Evolutionary conservation across 2,888 invertebrate species (phyloP).

Genomic region (Coelopa pilipes): DNA sequence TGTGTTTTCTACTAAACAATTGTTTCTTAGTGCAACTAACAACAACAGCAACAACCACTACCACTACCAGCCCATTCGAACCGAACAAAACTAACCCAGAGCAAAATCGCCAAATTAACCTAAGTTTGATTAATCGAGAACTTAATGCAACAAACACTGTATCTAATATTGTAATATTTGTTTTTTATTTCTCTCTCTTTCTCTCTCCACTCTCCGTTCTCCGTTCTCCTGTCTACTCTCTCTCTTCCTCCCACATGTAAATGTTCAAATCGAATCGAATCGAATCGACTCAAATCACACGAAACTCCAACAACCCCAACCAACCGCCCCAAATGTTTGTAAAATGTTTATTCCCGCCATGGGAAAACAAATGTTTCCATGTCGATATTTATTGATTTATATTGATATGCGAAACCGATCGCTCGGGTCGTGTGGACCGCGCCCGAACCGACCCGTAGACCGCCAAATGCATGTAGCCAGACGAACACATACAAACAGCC

Average conservation of each 20-base stretch:
- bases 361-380: conserved; percentile 27
- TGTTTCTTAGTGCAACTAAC: no score
- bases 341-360: conserved; percentile 32
- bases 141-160: conserved; percentile 44
- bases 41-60: conserved; percentile 21
- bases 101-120: conserved; percentile 2
- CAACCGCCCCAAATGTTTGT: conserved; percentile 17
- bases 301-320: conserved; percentile 29
- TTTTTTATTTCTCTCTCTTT: conserved; percentile 55
- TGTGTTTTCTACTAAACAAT: background rate
- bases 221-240: conserved; percentile 51
- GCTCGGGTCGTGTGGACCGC: no score
- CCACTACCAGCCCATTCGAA: conserved; percentile 2
- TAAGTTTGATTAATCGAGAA: background rate
- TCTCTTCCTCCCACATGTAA: conserved; percentile 36
- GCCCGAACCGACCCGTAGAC: no score
- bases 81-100: conserved; percentile 2
- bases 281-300: no score
- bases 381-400: background rate
- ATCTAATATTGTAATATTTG: conserved; percentile 61
- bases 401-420: background rate
- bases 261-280: no score
- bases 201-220: conserved; percentile 52
- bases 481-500: conserved; percentile 24
- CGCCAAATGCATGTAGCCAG: conserved; percentile 18